Conservation (phyloP, 2,113 vertebrate species). For the Saccopteryx bilineata region DNA sequence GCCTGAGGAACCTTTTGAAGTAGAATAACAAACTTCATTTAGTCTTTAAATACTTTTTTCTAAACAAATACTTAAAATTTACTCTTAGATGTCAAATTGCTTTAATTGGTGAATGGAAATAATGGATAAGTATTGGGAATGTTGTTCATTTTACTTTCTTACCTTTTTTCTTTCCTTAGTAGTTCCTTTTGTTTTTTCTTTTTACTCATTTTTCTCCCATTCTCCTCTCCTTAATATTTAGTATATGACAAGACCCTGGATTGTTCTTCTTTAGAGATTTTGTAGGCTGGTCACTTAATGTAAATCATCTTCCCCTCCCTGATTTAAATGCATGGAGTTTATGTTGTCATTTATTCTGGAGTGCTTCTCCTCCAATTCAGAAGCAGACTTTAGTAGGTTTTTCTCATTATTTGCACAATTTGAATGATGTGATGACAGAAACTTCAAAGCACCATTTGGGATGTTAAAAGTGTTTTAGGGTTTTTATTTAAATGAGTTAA, state of each 20-base stretch:
- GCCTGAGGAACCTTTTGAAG: not conserved
- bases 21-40: conserved; percentile 39
- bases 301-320: not conserved
- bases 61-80: conserved; percentile 4
- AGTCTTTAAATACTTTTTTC: conserved; percentile 31
- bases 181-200: not conserved
- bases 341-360: not conserved
- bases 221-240: not conserved
- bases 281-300: not conserved
- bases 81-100: not conserved
- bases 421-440: not conserved
- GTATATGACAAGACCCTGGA: not conserved
- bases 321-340: conserved; percentile 7
- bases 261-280: not conserved
- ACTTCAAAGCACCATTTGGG: not conserved
- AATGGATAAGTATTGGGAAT: conserved; percentile 13
- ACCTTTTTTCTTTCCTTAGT: not conserved
- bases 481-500: conserved; percentile 20
- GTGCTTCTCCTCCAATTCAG: not conserved
- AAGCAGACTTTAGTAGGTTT: not conserved
- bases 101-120: conserved; percentile 20
- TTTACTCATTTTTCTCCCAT: not conserved
- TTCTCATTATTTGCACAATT: not conserved
- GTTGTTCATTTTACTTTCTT: conserved; percentile 38
- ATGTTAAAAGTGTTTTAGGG: conserved; percentile 30